Base-by-base conservation (phyloP, 2,888 invertebrate genomes). In the Hermaeophaga mercurialis region DNA sequence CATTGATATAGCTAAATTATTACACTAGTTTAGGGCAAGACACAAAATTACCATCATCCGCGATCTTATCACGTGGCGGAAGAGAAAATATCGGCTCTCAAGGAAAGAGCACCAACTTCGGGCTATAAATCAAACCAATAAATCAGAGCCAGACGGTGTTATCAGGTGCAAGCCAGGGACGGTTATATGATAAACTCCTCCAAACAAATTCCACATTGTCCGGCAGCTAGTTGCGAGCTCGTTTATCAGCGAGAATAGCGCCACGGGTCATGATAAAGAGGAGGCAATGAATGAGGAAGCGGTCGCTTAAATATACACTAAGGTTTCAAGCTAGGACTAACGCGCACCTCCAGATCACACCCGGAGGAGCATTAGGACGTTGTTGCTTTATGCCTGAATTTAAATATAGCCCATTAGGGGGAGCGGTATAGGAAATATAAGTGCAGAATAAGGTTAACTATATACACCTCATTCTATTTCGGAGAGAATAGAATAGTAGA, bases 191-290 rank as follows among this genome's bases (percentile, higher is more conserved):
- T 74, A 73, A 73, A 74, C 73, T 72, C 70, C 63, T 62, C 67
- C 70, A 70, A 73, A 73, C 73, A 74, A 74, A 73, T 74, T 74
- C 72, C 73, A 67, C 70, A 73, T 73, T 74, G 73, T 74, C 73
- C 73, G 66, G 70, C 65, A 70, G 69, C 71, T 70, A 70, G 70
- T 70, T 69, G 66, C 64, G 58, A 67, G 72, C 67, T 73, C 72
- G 68, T 70, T 69, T 70, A 72, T 71, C 70, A 71, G 66, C 52
- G 61, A 43, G 54, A 54, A 56, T 48, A 54, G 56, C 49, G 59
- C 62, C 59, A 62, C 59, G 66, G 61, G 59, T 56, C 64, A 67
- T 68, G 70, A 72, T 72, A 71, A 73, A 71, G 71, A 71, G 70
- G 65, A 71, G 70, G 65, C 71, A 67, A 71, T 72, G 73, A 72